phyloP scores from a whole-genome alignment of 2,888 invertebrate species.

The Noctua janthina region DNA sequence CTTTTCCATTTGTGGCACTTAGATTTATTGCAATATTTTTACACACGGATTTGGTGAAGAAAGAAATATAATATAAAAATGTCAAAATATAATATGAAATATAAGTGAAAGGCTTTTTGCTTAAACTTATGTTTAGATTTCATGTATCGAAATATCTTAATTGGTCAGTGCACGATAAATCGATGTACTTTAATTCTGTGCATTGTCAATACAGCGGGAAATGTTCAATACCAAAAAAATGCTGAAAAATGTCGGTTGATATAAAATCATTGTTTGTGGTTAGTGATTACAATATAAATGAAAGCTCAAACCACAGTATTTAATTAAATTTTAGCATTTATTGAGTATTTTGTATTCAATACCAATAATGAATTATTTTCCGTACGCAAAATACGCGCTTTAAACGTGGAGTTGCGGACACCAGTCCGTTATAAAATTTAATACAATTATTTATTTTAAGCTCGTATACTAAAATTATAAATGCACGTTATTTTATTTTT shows the following conservation, averaged over 20 bases:
- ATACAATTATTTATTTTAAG: not conserved
- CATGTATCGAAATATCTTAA: not conserved
- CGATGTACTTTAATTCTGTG: not conserved
- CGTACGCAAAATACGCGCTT: no score
- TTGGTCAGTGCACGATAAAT: not conserved
- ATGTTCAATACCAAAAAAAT: not conserved
- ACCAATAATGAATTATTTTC: not conserved
- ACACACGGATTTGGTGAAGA: not conserved
- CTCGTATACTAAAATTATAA: not conserved
- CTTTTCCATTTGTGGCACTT: not conserved
- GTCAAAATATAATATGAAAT: no score
- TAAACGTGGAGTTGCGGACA: no score
- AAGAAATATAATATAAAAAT: not conserved
- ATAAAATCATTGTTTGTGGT: not conserved
- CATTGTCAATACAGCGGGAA: not conserved
- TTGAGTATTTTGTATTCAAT: not conserved
- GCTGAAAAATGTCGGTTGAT: no score
- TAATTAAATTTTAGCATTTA: conserved; percentile 9
- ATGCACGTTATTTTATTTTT: not conserved
- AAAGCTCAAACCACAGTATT: not conserved
- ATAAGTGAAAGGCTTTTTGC: not conserved
- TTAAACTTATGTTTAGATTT: no score
- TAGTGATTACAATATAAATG: not conserved
- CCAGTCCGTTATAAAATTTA: no score
- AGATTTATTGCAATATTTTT: conserved; percentile 1